Conservation (phyloP, 2,113 vertebrate species). For the Sturnus vulgaris region DNA sequence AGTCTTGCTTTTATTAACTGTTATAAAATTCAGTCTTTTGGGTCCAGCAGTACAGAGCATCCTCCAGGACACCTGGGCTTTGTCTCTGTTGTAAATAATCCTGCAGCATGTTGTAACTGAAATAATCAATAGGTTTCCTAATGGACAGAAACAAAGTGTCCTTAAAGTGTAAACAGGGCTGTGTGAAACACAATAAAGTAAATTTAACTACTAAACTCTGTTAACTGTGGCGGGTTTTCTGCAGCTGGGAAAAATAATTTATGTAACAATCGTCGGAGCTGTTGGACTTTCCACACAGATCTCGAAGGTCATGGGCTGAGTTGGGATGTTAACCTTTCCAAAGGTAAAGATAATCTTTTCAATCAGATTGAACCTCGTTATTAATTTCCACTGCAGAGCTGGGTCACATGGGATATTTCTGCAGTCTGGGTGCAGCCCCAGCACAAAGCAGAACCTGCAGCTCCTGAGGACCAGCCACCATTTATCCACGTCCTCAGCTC, state of each 20-base stretch:
- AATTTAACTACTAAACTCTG: constrained; percentile 31
- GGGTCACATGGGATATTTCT: background rate
- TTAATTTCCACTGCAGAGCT: background rate
- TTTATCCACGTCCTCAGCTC: background rate
- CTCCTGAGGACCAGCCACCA: background rate
- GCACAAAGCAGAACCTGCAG: background rate
- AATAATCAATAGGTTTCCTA: constrained; percentile 50
- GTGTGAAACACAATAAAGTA: constrained; percentile 36
- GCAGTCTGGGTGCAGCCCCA: background rate
- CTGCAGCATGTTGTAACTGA: background rate
- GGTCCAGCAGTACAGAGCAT: background rate
- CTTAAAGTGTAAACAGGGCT: constrained; percentile 32
- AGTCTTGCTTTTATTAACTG: background rate
- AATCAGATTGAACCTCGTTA: background rate
- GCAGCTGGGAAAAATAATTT: background rate
- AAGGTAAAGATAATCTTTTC: constrained; percentile 45
- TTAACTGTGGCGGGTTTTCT: constrained; percentile 26
- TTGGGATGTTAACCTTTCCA: background rate
- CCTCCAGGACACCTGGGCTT: background rate
- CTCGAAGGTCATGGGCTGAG: background rate
- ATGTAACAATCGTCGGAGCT: background rate
- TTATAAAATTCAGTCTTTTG: background rate
- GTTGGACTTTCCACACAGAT: background rate
- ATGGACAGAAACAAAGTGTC: constrained; percentile 16
- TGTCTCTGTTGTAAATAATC: background rate